A percentile compares a stretch with the other conserved stretches of the same genome.
phyloP scores from a whole-genome alignment of 1,140 invertebrate species.

The Drosophila arawakana region DNA sequence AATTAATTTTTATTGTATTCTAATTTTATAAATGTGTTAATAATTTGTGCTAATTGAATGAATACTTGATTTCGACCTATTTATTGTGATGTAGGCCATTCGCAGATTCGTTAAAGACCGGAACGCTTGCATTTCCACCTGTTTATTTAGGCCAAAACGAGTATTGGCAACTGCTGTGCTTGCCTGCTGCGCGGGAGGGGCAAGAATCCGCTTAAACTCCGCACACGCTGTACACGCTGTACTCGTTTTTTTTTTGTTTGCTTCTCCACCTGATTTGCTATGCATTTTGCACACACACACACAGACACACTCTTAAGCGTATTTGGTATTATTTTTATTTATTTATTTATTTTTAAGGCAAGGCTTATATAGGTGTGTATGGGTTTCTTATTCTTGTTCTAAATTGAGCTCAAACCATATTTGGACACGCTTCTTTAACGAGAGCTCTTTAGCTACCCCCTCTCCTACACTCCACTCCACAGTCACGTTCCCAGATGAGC shows the following conservation, averaged over 20 bases:
- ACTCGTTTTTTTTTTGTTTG: conserved; percentile 34
- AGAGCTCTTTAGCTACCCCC: not conserved
- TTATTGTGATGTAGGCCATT: conserved; percentile 48
- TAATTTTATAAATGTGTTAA: no score
- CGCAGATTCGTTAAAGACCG: conserved; percentile 42
- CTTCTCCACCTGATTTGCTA: conserved; percentile 57
- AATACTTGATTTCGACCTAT: conserved; percentile 13
- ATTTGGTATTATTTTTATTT: conserved; percentile 54
- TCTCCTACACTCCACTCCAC: not conserved
- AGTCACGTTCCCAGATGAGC: conserved; percentile 10
- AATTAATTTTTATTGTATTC: not conserved
- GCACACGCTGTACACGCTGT: conserved; percentile 17
- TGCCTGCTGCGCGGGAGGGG: conserved; percentile 6
- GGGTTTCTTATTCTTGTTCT: conserved; percentile 24
- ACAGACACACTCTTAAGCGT: not conserved
- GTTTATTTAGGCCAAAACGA: conserved; percentile 77
- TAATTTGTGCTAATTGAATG: not conserved
- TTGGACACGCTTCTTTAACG: conserved; percentile 65
- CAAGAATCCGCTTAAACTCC: not conserved
- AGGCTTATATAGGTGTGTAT: conserved; percentile 4
- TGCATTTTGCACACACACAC: conserved; percentile 42
- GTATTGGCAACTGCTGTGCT: conserved; percentile 62
- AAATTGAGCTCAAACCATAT: conserved; percentile 71
- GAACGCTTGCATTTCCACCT: conserved; percentile 47
- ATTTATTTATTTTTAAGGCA: not conserved